phyloP scores from a whole-genome alignment of 2,888 invertebrate genomes.

The Ariolimax columbianus region DNA sequence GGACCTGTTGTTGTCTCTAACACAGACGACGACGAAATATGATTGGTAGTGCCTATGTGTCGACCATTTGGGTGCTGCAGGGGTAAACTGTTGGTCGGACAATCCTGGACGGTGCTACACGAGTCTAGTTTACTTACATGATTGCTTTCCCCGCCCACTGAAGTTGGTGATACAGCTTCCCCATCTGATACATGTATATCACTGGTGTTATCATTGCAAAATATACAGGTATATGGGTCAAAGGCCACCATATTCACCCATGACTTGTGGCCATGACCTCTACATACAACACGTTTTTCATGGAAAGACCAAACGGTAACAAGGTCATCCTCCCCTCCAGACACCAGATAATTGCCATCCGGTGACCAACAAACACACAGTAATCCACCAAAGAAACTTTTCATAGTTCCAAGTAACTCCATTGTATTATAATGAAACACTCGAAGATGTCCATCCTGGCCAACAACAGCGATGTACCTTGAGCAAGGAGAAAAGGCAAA shows the following conservation, averaged over 20 bases:
- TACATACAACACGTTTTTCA: conserved; percentile 95
- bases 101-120: conserved; percentile 8
- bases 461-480: conserved; percentile 94
- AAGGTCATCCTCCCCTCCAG: conserved; percentile 98
- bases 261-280: conserved; percentile 97
- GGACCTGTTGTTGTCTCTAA: conserved; percentile 50
- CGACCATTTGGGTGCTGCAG: conserved; percentile 45
- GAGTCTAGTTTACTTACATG: conserved; percentile 30
- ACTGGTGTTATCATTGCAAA: conserved; percentile 80
- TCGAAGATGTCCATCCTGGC: conserved; percentile 91
- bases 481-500: conserved; percentile 97
- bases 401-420: conserved; percentile 93
- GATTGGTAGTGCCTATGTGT: conserved; percentile 27
- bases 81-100: not conserved
- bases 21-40: conserved; percentile 34
- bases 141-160: conserved; percentile 8
- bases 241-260: conserved; percentile 99
- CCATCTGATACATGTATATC: conserved; percentile 60
- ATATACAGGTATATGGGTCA: conserved; percentile 80
- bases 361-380: conserved; percentile 99
- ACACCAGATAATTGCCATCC: conserved; percentile 92
- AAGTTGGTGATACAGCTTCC: not conserved
- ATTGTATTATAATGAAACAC: conserved; percentile 98
- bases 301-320: conserved; percentile 97
- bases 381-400: conserved; percentile 98